phyloP scores from a whole-genome alignment of 2,888 invertebrate genomes.

The Falcaria lacertinaria region DNA sequence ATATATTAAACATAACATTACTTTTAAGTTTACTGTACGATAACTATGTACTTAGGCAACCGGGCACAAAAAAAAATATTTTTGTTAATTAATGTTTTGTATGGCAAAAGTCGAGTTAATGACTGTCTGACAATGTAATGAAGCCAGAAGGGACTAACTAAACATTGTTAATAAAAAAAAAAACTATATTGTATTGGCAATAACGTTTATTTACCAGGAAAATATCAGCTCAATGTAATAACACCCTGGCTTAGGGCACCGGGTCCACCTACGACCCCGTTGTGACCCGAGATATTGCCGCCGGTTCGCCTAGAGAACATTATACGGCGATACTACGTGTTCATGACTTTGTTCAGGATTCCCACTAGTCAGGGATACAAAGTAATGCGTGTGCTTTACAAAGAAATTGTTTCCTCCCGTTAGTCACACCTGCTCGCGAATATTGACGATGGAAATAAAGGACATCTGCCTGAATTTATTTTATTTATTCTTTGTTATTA shows the following conservation, averaged over 20 bases:
- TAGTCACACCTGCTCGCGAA: not conserved
- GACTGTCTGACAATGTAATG: too few species aligned
- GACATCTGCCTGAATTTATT: not conserved
- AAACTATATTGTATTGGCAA: not conserved
- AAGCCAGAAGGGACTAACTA: too few species aligned
- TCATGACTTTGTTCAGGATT: conserved; percentile 18
- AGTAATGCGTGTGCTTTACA: conserved; percentile 10
- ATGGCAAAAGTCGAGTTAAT: too few species aligned
- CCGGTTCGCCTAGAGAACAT: conserved; percentile 8
- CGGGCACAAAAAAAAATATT: too few species aligned
- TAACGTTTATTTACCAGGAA: not conserved
- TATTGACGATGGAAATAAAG: not conserved
- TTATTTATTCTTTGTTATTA: too few species aligned
- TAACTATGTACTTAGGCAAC: too few species aligned
- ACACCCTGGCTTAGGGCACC: not conserved
- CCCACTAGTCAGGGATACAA: conserved; percentile 11
- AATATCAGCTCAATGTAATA: not conserved
- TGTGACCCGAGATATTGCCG: conserved; percentile 11
- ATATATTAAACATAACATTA: too few species aligned
- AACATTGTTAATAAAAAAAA: not conserved
- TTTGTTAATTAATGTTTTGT: too few species aligned
- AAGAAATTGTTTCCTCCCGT: conserved; percentile 11
- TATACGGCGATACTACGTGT: conserved; percentile 10
- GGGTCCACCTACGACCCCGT: not conserved
- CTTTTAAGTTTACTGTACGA: too few species aligned